Base-by-base conservation (phyloP, 2,888 invertebrate genomes). In the Lagria hirta region DNA sequence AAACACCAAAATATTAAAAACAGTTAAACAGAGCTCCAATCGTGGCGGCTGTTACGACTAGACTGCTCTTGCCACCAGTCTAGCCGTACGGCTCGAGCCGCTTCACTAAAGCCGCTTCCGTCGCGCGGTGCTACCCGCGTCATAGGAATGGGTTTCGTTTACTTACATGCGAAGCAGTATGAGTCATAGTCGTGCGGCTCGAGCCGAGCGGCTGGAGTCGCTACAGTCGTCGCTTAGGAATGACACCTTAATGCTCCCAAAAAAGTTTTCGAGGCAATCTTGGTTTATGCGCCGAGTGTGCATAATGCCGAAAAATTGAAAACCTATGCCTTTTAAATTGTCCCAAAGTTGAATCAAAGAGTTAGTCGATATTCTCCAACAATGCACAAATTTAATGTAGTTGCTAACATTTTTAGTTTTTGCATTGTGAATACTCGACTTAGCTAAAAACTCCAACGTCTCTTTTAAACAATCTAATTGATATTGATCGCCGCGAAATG, bases 211-310 rank as follows among this genome's bases (percentile, higher is more conserved):
- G n/a, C n/a, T n/a, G n/a, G n/a, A n/a, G n/a, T n/a, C n/a, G n/a
- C n/a, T n/a, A n/a, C n/a, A n/a, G n/a, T n/a, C n/a, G n/a, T n/a
- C n/a, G n/a, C n/a, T n/a, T n/a, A n/a, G n/a, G n/a, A n/a, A n/a
- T n/a, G n/a, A n/a, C n/a, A n/a, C n/a, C 24, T 8, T 24, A 24
- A 24, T 24, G 8, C 13, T 28, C 4, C 28, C 28, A 8, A 28
- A 28, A 28, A 28, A 28, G 8, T 12, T 28, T 13, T 28, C 28
- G 4, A 28, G 12, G 28, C 28, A 28, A 8, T 28, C 28, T 28
- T 28, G 28, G 8, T 28, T 28, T 13, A 28, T 12, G 4, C 13
- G 4, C 13, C 28, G 10, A 5, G 28, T 28, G 4, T 12, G 10
- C 5, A n/a, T n/a, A n/a, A n/a, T n/a, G n/a, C n/a, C n/a, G n/a